phyloP scores from a whole-genome alignment of 2,888 invertebrate genomes.

The Ophion costatus region DNA sequence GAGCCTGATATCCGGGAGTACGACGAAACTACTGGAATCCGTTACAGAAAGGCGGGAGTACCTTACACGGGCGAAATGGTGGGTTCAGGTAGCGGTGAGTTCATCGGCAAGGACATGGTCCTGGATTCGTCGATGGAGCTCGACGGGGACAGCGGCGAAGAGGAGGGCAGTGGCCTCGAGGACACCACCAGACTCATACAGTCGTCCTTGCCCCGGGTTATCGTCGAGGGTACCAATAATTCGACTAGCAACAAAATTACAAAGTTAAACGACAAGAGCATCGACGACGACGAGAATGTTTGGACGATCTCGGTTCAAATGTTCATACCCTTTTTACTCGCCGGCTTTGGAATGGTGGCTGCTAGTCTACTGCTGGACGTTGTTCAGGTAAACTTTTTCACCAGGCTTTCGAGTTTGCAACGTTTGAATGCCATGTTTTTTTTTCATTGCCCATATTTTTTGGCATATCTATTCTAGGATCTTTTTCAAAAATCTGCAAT shows the following conservation, averaged over 20 bases:
- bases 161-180: conserved; percentile 73
- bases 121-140: conserved; percentile 76
- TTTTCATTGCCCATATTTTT: background rate
- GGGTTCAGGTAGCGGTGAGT: conserved; percentile 78
- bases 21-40: conserved; percentile 68
- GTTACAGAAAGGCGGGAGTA: conserved; percentile 74
- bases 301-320: conserved; percentile 91
- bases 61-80: conserved; percentile 75
- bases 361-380: conserved; percentile 93
- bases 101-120: conserved; percentile 75
- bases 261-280: conserved; percentile 63
- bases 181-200: conserved; percentile 77
- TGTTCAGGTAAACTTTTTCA: conserved; percentile 87
- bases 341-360: conserved; percentile 96
- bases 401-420: no score
- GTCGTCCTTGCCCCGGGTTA: conserved; percentile 65
- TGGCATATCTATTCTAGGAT: background rate
- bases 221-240: conserved; percentile 61
- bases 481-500: background rate
- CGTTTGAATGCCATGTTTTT: no score
- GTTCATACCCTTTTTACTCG: conserved; percentile 93
- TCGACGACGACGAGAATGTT: conserved; percentile 84
- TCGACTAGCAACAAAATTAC: conserved; percentile 59
- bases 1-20: conserved; percentile 65
- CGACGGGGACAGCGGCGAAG: conserved; percentile 75